Evolutionary conservation across 2,888 invertebrate genomes (phyloP).

Genomic region (Ellobium chinense): DNA sequence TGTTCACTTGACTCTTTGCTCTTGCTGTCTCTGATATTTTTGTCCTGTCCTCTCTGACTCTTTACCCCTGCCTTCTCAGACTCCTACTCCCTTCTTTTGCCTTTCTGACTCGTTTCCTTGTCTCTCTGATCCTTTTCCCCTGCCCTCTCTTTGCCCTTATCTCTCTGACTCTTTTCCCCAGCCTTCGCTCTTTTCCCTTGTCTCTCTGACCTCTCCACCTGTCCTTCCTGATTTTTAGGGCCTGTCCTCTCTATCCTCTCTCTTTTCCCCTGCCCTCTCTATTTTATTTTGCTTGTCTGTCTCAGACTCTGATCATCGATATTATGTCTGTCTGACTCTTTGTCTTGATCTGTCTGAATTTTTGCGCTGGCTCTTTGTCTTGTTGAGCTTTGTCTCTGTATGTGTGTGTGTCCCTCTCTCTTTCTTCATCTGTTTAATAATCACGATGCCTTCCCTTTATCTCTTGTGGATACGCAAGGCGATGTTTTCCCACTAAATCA

Average conservation of each 20-base stretch:
- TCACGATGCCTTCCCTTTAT: too few relatives aligned
- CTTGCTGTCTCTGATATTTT: background rate
- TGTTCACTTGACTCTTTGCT: background rate
- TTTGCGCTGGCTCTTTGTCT: too few relatives aligned
- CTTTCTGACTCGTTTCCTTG: background rate
- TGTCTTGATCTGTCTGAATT: too few relatives aligned
- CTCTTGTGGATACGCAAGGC: too few relatives aligned
- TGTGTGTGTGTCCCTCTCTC: too few relatives aligned
- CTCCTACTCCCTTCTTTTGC: background rate
- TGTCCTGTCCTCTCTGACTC: background rate
- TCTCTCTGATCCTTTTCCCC: conserved; percentile 6
- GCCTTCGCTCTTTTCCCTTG: background rate
- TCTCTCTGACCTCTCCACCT: background rate
- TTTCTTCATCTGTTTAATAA: too few relatives aligned
- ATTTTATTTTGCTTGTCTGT: too few relatives aligned
- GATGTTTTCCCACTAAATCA: too few relatives aligned
- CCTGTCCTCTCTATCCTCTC: conserved; percentile 3
- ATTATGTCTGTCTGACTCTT: too few relatives aligned
- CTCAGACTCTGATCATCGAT: too few relatives aligned
- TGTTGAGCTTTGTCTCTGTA: too few relatives aligned
- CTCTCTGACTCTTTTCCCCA: background rate
- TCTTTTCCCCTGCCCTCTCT: too few relatives aligned
- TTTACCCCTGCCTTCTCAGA: conserved; percentile 22
- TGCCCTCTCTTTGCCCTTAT: conserved; percentile 21
- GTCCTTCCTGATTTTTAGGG: background rate